These are phyloP conservation scores for Dascyllus trimaculatus DNA, from an alignment of 2,113 vertebrate genomes.

Conservation along the genomic window DNA sequence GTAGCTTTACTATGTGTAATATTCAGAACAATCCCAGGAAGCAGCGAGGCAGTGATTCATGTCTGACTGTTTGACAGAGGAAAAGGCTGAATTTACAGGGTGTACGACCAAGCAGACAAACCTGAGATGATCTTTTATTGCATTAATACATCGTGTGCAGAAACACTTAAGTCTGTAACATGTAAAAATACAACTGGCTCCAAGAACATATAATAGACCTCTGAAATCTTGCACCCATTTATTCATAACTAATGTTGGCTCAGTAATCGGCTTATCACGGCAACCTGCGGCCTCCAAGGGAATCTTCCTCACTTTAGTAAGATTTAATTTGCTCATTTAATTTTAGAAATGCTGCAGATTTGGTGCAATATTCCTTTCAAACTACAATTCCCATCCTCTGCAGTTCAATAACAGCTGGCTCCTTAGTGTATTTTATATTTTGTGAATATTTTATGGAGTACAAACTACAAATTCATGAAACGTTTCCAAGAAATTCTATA, in stretches of 20 bases:
- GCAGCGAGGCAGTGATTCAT: conserved; percentile 6
- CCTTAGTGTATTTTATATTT: neutral
- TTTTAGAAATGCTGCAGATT: conserved; percentile 14
- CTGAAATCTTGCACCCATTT: too few relatives aligned
- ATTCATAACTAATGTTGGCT: too few relatives aligned
- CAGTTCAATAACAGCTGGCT: neutral
- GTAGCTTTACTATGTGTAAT: conserved; percentile 1
- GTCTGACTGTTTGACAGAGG: conserved; percentile 19
- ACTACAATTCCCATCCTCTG: too few relatives aligned
- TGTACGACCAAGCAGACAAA: conserved; percentile 19
- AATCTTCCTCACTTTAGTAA: neutral
- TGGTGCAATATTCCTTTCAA: conserved; percentile 2
- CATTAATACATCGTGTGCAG: neutral
- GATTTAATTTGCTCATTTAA: neutral
- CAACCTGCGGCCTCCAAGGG: neutral
- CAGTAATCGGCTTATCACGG: too few relatives aligned
- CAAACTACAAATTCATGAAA: too few relatives aligned
- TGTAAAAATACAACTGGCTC: neutral
- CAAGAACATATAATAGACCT: too few relatives aligned
- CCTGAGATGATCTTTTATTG: conserved; percentile 5
- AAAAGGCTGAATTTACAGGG: neutral
- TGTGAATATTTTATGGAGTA: neutral
- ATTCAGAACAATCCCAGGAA: neutral
- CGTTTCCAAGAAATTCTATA: too few relatives aligned
- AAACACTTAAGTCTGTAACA: neutral